Conservation (phyloP, 2,888 invertebrate species). For the Galerucella pusilla region DNA sequence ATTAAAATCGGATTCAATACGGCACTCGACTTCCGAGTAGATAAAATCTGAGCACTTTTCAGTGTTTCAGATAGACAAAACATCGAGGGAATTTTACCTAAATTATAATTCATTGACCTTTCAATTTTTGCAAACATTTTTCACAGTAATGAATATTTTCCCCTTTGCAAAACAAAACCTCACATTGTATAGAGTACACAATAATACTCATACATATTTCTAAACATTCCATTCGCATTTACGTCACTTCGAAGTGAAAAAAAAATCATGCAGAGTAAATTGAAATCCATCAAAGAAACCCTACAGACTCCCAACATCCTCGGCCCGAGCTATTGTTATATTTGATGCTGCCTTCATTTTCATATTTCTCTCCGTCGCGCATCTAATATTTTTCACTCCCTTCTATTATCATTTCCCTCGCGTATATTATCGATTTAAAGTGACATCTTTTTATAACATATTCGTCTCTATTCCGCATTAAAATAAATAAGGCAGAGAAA, state of each 20-base stretch:
- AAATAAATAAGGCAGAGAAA: slow-evolving; percentile 51
- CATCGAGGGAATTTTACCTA: no score
- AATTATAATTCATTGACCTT: no score
- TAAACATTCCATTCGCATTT: slow-evolving; percentile 13
- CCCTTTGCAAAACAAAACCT: background rate
- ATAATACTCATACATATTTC: slow-evolving; percentile 10
- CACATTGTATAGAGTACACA: background rate
- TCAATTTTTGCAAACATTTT: no score
- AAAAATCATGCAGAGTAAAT: slow-evolving; percentile 59
- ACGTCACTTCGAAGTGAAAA: slow-evolving; percentile 33
- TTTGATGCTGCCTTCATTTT: slow-evolving; percentile 59
- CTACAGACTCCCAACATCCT: slow-evolving; percentile 60
- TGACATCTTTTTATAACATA: slow-evolving; percentile 60
- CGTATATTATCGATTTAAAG: slow-evolving; percentile 64
- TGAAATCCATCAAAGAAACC: slow-evolving; percentile 64
- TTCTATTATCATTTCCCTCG: slow-evolving; percentile 58
- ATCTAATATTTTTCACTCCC: slow-evolving; percentile 53
- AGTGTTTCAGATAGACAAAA: no score
- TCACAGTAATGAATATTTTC: background rate
- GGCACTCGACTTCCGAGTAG: no score
- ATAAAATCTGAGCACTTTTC: no score
- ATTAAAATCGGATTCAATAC: no score
- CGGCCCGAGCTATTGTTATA: slow-evolving; percentile 62
- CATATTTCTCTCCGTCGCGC: slow-evolving; percentile 57
- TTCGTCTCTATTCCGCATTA: slow-evolving; percentile 52